Base-by-base conservation (phyloP, 2,797 vertebrate genomes). In the Protosalanx chinensis region DNA sequence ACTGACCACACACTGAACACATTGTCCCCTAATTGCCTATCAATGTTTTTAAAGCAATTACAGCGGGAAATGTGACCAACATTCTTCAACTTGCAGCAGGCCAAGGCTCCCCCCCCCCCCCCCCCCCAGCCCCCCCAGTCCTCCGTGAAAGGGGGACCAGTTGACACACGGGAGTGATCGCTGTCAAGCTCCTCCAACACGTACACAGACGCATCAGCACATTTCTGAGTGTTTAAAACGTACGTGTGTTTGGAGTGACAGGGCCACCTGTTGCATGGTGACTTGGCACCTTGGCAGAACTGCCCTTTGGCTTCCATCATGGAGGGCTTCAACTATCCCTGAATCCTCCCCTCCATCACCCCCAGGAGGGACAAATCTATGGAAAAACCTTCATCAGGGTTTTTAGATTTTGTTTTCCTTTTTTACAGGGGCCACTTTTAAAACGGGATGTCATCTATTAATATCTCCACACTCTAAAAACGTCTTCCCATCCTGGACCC, bases 241-340 rank as follows among this genome's bases (percentile, higher is more conserved):
- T 76, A 71, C 82, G 81, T 77, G 73, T 78, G 37, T 62, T 77
- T 72, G 88, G 90, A 92, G 81, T 90, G 91, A 90, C 88, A 79
- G 84, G 66, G 74, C 81, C 90, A 84, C 82, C 91, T 88, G 92
- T 86, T 84, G 29, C 75, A 76, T 29, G 64, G 70, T 86, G 85
- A 85, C 84, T 82, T 76, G 76, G 72, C 84, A 82, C 76, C 79
- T 86, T 83, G 71, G 35, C 49, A 70, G 82, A 85, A 81, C 77
- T 76, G 76, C 67, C 72, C 66, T 84, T 74, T 89, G 82, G 61
- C 78, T 88, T 85, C 84, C 81, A 80, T 72, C 41, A 46, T 74
- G 79, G 82, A 87, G 76, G 64, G 78, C 87, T 86, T 88, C 77
- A 67, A 64, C 64, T 63, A 46, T 12, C 41, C 10, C 41, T 75